Evolutionary conservation across 2,113 vertebrate genomes (phyloP).

Genomic region (Egretta garzetta): DNA sequence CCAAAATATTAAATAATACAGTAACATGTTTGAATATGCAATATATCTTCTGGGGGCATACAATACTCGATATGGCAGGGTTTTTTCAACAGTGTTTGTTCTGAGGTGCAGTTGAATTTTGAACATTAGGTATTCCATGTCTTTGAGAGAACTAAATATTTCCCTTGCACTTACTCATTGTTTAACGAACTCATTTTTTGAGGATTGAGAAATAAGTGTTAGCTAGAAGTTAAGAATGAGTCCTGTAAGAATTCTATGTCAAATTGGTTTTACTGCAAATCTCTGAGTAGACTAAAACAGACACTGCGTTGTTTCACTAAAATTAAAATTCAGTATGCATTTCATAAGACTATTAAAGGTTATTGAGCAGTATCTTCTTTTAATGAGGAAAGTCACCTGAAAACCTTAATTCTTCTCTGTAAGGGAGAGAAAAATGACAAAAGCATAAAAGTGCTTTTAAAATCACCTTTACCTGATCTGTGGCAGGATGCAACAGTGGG

Average conservation of each 20-base stretch:
- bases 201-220: not conserved
- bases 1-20: not conserved
- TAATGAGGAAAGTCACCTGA: not conserved
- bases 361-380: not conserved
- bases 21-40: not conserved
- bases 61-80: not conserved
- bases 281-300: not conserved
- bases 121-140: not conserved
- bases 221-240: not conserved
- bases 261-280: not conserved
- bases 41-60: fast-evolving
- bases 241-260: not conserved
- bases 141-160: not conserved
- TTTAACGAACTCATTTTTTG: not conserved
- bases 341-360: not conserved
- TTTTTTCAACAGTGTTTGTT: not conserved
- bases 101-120: not conserved
- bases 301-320: not conserved
- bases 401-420: not conserved
- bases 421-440: not conserved
- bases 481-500: not conserved
- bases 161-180: not conserved
- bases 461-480: not conserved
- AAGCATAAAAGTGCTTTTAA: not conserved
- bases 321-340: not conserved